Evolutionary conservation across 2,888 invertebrate genomes (phyloP).

Genomic region (Volucella bombylans): DNA sequence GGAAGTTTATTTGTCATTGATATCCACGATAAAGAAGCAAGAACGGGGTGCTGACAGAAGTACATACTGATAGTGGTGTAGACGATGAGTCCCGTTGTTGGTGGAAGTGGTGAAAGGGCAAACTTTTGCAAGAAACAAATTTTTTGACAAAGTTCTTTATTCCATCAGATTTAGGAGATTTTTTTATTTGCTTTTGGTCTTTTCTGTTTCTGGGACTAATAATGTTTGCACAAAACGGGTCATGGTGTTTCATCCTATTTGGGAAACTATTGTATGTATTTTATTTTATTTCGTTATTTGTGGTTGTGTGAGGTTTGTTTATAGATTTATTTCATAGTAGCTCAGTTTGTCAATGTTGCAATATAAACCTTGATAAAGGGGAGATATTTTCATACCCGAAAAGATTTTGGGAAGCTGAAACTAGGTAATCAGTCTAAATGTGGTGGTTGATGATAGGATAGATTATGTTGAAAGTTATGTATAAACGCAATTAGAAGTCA

Average conservation of each 20-base stretch:
- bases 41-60: slow-evolving; percentile 27
- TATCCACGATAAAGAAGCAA: slow-evolving; percentile 30
- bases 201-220: slow-evolving; percentile 8
- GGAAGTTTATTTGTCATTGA: slow-evolving; percentile 52
- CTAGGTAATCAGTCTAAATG: too few relatives aligned
- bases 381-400: too few relatives aligned
- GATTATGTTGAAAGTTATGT: too few relatives aligned
- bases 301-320: slow-evolving; percentile 19
- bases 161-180: slow-evolving; percentile 10
- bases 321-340: background rate
- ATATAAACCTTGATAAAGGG: too few relatives aligned
- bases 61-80: background rate
- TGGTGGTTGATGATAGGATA: too few relatives aligned
- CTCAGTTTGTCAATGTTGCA: too few relatives aligned
- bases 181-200: slow-evolving; percentile 6
- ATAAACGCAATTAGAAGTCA: too few relatives aligned
- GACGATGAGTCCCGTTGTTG: slow-evolving; percentile 10
- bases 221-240: slow-evolving; percentile 25
- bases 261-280: slow-evolving; percentile 7
- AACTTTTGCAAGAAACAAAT: slow-evolving; percentile 48
- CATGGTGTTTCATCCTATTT: slow-evolving; percentile 30
- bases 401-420: too few relatives aligned
- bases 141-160: slow-evolving; percentile 37
- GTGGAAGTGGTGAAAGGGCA: slow-evolving; percentile 36
- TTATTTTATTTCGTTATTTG: background rate